Percentiles rank a stretch among this genome's conserved stretches.
Conservation (phyloP, 2,888 invertebrate species). For the Oligia strigilis region DNA sequence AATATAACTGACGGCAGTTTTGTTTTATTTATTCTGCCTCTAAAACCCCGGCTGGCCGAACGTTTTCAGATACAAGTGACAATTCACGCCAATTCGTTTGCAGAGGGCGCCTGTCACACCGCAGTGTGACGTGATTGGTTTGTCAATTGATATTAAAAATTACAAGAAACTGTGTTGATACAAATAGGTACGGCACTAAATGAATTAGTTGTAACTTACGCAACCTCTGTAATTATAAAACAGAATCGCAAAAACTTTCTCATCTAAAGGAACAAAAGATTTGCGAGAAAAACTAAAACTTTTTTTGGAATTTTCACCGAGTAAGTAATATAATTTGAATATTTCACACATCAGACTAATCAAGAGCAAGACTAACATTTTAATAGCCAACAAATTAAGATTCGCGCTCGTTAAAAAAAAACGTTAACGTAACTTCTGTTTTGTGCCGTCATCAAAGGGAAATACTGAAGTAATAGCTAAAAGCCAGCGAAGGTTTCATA, state of each 20-base stretch:
- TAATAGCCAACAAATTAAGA: neutral
- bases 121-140: slow-evolving; percentile 28
- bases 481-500: slow-evolving; percentile 21
- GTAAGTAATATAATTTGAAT: neutral
- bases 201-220: too few species aligned
- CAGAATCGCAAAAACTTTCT: too few species aligned
- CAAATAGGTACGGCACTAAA: too few species aligned
- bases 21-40: slow-evolving; percentile 76
- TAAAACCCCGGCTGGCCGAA: slow-evolving; percentile 72
- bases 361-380: neutral
- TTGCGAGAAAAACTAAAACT: neutral
- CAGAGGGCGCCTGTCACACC: slow-evolving; percentile 69
- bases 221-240: too few species aligned
- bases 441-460: neutral
- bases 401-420: neutral
- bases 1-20: slow-evolving; percentile 75
- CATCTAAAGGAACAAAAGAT: too few species aligned
- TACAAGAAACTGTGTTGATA: neutral
- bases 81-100: slow-evolving; percentile 79
- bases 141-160: neutral
- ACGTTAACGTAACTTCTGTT: neutral
- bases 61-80: slow-evolving; percentile 78
- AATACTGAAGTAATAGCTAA: neutral
- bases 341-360: neutral
- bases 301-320: neutral